A percentile compares a stretch with the other conserved stretches of the same genome.
phyloP scores from a whole-genome alignment of 2,797 vertebrate genomes.

The Brotula barbata region DNA sequence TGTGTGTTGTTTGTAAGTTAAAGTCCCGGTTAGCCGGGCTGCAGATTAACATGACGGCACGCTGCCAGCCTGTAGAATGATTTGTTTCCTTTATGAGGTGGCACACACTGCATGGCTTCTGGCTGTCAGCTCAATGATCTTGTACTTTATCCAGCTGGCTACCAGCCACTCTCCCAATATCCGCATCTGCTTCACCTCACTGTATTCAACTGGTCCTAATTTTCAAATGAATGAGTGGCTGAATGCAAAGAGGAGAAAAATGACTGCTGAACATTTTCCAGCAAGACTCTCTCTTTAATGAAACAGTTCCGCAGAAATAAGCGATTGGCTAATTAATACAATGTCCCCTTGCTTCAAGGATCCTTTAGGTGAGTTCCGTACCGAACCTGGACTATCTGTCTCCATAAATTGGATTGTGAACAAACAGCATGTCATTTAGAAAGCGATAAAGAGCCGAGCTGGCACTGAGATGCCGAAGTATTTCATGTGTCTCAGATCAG shows the following conservation, averaged over 20 bases:
- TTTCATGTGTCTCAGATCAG: constrained; percentile 31
- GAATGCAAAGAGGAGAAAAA: constrained; percentile 35
- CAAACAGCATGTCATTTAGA: constrained; percentile 67
- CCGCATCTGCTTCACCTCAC: constrained; percentile 17
- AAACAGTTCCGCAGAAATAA: constrained; percentile 67
- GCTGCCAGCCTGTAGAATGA: constrained; percentile 26
- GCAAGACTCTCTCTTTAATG: constrained; percentile 76
- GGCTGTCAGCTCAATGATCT: constrained; percentile 6
- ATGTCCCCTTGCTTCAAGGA: constrained; percentile 70
- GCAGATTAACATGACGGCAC: constrained; percentile 10
- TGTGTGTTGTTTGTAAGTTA: background rate
- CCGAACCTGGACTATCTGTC: constrained; percentile 72
- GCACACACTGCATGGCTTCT: constrained; percentile 18
- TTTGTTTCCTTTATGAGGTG: constrained; percentile 20
- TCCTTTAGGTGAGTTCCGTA: constrained; percentile 76
- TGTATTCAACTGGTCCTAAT: constrained; percentile 53
- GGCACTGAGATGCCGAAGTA: constrained; percentile 50
- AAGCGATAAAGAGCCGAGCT: constrained; percentile 63
- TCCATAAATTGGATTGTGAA: constrained; percentile 74
- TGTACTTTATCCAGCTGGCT: constrained; percentile 39
- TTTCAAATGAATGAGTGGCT: constrained; percentile 42
- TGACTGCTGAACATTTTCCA: constrained; percentile 73
- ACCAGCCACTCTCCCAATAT: constrained; percentile 20
- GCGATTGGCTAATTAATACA: constrained; percentile 63
- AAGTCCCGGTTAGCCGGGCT: constrained; percentile 12